These are phyloP conservation scores for Catharus fuscescens DNA, from an alignment of 2,113 vertebrate genomes.

Conservation along the genomic window DNA sequence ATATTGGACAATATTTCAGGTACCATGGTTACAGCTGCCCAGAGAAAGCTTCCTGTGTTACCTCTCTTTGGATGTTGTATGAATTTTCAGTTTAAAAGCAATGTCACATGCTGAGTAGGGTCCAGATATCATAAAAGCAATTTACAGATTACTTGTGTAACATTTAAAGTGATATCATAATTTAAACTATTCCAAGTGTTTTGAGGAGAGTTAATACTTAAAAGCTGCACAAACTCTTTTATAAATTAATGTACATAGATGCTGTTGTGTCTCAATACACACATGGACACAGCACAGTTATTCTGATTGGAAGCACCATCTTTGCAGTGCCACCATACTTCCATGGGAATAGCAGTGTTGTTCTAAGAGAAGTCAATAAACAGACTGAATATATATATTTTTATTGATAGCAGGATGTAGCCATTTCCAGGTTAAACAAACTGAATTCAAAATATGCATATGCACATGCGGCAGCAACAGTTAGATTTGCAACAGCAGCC, in stretches of 20 bases:
- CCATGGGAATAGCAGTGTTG: neutral
- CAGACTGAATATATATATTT: neutral
- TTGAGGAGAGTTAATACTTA: neutral
- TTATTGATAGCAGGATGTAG: neutral
- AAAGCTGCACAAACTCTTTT: neutral
- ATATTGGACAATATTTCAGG: neutral
- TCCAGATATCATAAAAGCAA: neutral
- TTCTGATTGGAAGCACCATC: neutral
- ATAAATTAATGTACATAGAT: neutral
- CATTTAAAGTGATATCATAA: neutral
- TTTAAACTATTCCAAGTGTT: neutral
- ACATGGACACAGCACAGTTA: neutral
- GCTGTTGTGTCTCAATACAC: neutral
- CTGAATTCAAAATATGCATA: neutral
- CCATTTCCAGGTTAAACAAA: neutral
- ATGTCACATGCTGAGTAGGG: neutral
- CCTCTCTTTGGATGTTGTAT: neutral
- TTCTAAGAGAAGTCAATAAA: neutral
- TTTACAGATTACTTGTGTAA: neutral
- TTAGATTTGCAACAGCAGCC: neutral
- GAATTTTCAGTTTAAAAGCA: neutral
- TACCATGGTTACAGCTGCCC: conserved; percentile 11
- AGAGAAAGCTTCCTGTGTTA: neutral
- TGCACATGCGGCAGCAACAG: neutral
- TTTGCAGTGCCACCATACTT: neutral